These are phyloP conservation scores for Xylota segnis DNA, from an alignment of 2,888 invertebrate genomes.

Conservation along the genomic window DNA sequence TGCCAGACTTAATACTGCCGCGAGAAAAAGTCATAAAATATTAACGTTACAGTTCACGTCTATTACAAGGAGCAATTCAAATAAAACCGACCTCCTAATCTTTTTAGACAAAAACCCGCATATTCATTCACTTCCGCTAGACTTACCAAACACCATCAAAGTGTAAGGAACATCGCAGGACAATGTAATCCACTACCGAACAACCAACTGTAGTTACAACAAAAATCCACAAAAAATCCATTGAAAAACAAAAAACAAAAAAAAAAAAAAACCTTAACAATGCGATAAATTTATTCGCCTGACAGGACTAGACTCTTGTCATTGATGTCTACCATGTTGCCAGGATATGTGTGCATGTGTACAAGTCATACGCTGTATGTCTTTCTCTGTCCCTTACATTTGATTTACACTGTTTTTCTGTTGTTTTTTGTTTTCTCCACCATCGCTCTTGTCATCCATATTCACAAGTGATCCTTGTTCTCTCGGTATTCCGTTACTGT, in stretches of 20 bases:
- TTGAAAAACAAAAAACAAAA: conserved; percentile 19
- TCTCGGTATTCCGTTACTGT: conserved; percentile 8
- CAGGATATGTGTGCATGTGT: conserved; percentile 36
- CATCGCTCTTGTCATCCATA: conserved; percentile 20
- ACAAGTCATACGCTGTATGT: conserved; percentile 12
- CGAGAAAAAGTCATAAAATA: too few relatives aligned
- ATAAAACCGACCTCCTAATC: neutral
- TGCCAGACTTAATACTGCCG: too few relatives aligned
- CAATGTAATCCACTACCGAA: conserved; percentile 50
- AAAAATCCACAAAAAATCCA: conserved; percentile 9
- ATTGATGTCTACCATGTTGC: conserved; percentile 61
- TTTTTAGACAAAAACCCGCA: neutral
- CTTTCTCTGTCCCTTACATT: conserved; percentile 3
- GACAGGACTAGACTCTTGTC: conserved; percentile 61
- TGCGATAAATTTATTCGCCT: conserved; percentile 46
- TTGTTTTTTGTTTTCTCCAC: neutral
- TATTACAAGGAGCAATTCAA: too few relatives aligned
- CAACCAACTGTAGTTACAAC: conserved; percentile 24
- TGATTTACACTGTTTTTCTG: conserved; percentile 31
- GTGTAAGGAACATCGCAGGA: conserved; percentile 33
- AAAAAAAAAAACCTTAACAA: conserved; percentile 19
- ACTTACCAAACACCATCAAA: conserved; percentile 32
- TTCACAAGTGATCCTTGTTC: conserved; percentile 48
- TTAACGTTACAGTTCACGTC: too few relatives aligned
- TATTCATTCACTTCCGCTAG: conserved; percentile 11